Percentiles rank a stretch among this genome's conserved stretches.
These are phyloP conservation scores for Apis mellifera DNA, from an alignment of 1,140 invertebrate species.

Conservation along the genomic window Amel_HAv3.1 CM009940.2:8273501-8274000, in stretches of 20 bases:
- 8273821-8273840: background rate
- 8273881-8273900: constrained; percentile 4
- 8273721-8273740: constrained; percentile 26
- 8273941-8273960: constrained; percentile 33
- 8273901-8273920: constrained; percentile 22
- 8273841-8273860: background rate
- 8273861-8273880: constrained; percentile 1
- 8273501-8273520: no score
- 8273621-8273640: no score
- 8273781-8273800: background rate
- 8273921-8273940: constrained; percentile 19
- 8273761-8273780: background rate
- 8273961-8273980: constrained; percentile 33
- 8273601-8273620: no score
- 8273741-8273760: constrained; percentile 44
- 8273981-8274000: constrained; percentile 34
- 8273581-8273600: no score
- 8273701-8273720: constrained; percentile 39
- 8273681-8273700: constrained; percentile 13
- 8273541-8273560: no score
- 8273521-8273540: no score
- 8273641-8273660: background rate
- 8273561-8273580: no score
- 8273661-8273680: constrained; percentile 2
- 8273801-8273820: constrained; percentile 1